Conservation (phyloP, 2,888 invertebrate species). For the Synanthedon vespiformis region DNA sequence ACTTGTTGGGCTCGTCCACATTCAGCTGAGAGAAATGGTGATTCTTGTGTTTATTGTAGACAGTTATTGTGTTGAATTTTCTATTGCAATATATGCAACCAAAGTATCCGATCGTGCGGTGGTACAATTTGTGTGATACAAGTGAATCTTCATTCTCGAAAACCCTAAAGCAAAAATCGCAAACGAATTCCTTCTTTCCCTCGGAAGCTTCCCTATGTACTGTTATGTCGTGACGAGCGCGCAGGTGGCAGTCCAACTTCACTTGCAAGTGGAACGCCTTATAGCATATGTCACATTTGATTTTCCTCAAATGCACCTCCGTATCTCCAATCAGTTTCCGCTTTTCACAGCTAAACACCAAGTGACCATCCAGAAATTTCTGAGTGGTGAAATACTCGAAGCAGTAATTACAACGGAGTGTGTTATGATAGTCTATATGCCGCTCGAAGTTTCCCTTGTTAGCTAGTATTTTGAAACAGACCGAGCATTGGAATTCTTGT, state of each 20-base stretch:
- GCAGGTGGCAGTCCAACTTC: slow-evolving; percentile 59
- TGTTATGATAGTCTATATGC: slow-evolving; percentile 63
- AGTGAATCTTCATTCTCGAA: slow-evolving; percentile 58
- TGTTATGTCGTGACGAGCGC: slow-evolving; percentile 43
- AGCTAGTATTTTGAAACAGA: slow-evolving; percentile 56
- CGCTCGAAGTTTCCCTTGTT: slow-evolving; percentile 61
- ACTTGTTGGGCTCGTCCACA: slow-evolving; percentile 55
- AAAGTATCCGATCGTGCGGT: slow-evolving; percentile 50
- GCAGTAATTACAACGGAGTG: slow-evolving; percentile 62
- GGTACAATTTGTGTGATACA: slow-evolving; percentile 50
- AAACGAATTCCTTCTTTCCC: slow-evolving; percentile 41
- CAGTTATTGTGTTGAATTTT: slow-evolving; percentile 61
- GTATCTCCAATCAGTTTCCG: slow-evolving; percentile 53
- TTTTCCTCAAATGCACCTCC: slow-evolving; percentile 46
- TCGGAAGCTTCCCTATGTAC: slow-evolving; percentile 31
- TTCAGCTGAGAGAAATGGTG: slow-evolving; percentile 51
- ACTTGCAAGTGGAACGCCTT: slow-evolving; percentile 63
- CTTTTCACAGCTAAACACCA: slow-evolving; percentile 56
- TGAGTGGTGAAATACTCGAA: slow-evolving; percentile 55
- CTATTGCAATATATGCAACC: slow-evolving; percentile 64
- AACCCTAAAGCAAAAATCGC: slow-evolving; percentile 60
- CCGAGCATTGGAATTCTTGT: slow-evolving; percentile 56
- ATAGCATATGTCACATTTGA: slow-evolving; percentile 59
- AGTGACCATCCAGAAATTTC: slow-evolving; percentile 56
- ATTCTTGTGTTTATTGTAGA: slow-evolving; percentile 63